phyloP scores from a whole-genome alignment of 1,140 invertebrate genomes.

The Drosophila rhopaloa region DNA sequence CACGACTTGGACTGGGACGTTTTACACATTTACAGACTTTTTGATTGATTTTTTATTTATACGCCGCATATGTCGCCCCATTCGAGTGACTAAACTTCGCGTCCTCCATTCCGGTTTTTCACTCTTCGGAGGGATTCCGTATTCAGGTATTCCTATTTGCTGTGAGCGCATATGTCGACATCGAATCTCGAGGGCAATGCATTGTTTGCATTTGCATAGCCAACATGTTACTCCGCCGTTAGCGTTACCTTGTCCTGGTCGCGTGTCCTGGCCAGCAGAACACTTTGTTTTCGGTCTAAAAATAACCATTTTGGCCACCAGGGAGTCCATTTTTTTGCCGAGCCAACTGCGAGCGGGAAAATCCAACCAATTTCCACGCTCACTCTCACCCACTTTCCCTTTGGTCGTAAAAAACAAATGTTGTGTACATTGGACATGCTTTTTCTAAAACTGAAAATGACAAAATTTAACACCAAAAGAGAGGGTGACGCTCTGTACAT shows the following conservation, averaged over 20 bases:
- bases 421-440: constrained; percentile 26
- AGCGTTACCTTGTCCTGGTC: constrained; percentile 29
- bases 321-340: constrained; percentile 44
- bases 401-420: constrained; percentile 31
- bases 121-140: constrained; percentile 9
- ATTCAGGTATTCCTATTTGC: constrained; percentile 4
- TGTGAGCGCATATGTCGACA: constrained; percentile 64
- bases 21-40: constrained; percentile 51
- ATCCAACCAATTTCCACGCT: constrained; percentile 50
- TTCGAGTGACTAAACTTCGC: constrained; percentile 25
- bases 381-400: background rate
- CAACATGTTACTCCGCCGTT: constrained; percentile 24
- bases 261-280: constrained; percentile 53
- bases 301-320: constrained; percentile 50
- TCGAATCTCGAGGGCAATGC: constrained; percentile 62
- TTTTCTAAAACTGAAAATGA: constrained; percentile 32
- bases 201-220: constrained; percentile 73
- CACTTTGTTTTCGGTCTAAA: constrained; percentile 62
- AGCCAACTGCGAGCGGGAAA: constrained; percentile 21
- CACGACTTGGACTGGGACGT: constrained; percentile 5
- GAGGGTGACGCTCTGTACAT: background rate
- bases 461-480: constrained; percentile 34
- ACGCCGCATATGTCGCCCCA: constrained; percentile 67
- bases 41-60: constrained; percentile 82
- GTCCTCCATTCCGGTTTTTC: constrained; percentile 10